phyloP scores from a whole-genome alignment of 2,888 invertebrate genomes.

The Machimus rusticus region DNA sequence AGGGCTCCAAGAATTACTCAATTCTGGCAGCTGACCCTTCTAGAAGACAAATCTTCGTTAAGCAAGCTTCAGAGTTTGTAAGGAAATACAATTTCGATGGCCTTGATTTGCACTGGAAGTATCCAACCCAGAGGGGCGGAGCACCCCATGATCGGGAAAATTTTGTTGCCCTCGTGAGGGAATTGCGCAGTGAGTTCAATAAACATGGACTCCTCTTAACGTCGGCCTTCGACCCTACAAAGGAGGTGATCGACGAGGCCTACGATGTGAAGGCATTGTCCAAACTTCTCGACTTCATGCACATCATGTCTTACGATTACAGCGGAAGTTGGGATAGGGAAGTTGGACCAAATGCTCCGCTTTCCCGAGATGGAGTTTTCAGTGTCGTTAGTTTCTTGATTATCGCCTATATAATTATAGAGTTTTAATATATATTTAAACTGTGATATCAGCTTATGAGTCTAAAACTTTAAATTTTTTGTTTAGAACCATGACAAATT shows the following conservation, averaged over 20 bases:
- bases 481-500: too few relatives aligned
- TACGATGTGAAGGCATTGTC: slow-evolving; percentile 79
- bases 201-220: slow-evolving; percentile 75
- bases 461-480: too few relatives aligned
- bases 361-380: slow-evolving; percentile 66
- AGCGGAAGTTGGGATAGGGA: slow-evolving; percentile 83
- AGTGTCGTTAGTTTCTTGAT: slow-evolving; percentile 71
- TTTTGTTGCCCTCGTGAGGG: slow-evolving; percentile 80
- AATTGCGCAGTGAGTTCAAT: slow-evolving; percentile 75
- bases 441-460: too few relatives aligned
- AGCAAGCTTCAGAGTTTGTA: slow-evolving; percentile 74
- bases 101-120: slow-evolving; percentile 78
- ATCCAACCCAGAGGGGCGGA: slow-evolving; percentile 81
- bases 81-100: slow-evolving; percentile 58
- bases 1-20: slow-evolving; percentile 72
- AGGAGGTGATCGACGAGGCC: slow-evolving; percentile 75
- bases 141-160: slow-evolving; percentile 76
- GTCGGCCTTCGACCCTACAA: slow-evolving; percentile 82
- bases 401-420: too few relatives aligned
- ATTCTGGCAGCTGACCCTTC: slow-evolving; percentile 71
- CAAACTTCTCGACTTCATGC: slow-evolving; percentile 75
- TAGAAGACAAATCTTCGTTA: slow-evolving; percentile 72
- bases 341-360: slow-evolving; percentile 81
- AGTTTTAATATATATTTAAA: too few relatives aligned
- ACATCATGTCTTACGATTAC: slow-evolving; percentile 91